Evolutionary conservation across 2,888 invertebrate species (phyloP).

Genomic region (Lasioglossum oenotherae): DNA sequence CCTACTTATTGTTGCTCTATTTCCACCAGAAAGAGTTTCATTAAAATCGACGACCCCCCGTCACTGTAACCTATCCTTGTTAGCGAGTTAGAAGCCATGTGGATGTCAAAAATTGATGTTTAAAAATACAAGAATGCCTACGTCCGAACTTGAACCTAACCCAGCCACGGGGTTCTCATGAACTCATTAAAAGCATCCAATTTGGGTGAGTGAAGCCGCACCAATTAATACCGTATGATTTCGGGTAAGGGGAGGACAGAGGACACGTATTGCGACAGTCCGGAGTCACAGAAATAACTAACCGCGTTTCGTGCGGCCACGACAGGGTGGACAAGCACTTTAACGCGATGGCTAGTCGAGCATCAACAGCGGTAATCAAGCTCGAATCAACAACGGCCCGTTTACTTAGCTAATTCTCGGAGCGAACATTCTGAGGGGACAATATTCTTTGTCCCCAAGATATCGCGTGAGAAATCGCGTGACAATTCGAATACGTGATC

Average conservation of each 20-base stretch:
- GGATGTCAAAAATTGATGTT: not conserved
- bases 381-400: not conserved
- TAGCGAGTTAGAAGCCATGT: too few species aligned
- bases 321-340: not conserved
- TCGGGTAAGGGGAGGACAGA: not conserved
- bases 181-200: not conserved
- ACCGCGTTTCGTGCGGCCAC: not conserved
- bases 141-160: not conserved
- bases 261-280: not conserved
- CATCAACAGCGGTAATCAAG: not conserved
- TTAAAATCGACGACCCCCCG: too few species aligned
- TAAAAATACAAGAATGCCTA: not conserved
- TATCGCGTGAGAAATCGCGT: not conserved
- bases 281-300: not conserved
- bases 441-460: not conserved
- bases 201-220: not conserved
- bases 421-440: not conserved
- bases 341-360: not conserved
- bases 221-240: not conserved
- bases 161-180: not conserved
- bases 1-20: too few species aligned
- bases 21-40: too few species aligned
- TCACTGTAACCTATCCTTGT: too few species aligned
- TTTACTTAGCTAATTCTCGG: constrained; percentile 1
- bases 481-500: constrained; percentile 10